Base-by-base conservation (phyloP, 1,140 invertebrate genomes). In the Homalodisca vitripennis region DNA sequence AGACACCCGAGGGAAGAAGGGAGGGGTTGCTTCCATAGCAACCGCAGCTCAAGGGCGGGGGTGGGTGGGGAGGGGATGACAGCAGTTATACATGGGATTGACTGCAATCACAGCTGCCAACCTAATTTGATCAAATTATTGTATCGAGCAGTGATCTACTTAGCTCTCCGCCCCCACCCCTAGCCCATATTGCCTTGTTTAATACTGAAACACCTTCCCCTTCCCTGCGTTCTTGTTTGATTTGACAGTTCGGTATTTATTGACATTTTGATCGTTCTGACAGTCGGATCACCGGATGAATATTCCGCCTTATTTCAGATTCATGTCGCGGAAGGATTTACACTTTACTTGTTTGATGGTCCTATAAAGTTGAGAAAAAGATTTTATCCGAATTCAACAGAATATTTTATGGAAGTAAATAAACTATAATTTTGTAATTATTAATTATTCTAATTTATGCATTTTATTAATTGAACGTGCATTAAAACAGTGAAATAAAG, bases 51-150 rank as follows among this genome's bases (percentile, higher is more conserved):
- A 57, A 10, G 6, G 29, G 62, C n/a, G 13, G 34, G 62, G n/a
- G 29, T 3, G 27, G n/a, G 62, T 6, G 62, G 3, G 17, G 62
- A 24, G 26, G 47, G 29, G 17, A 17, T 27, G 66, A 46, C 3
- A 31, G 20, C 46, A 67, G 66, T 41, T 48, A 67, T 48, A 60
- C 55, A 29, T 24, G 22, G 34, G 48, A 24, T 53, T 53, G 55
- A 27, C 55, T 60, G 24, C 55, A 60, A 60, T 60, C 55, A 60
- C 55, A 26, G 55, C 26, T 41, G 24, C 55, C 14, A 27, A 60
- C 14, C 55, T 60, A 60, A 60, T 60, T 60, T 24, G 55, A 60
- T 60, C 55, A 60, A 60, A 60, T 60, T 60, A 60, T 60, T 60
- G 55, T 60, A 60, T 60, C 55, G 55, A 60, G 26, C 55, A 27